These are phyloP conservation scores for Sciaenops ocellatus DNA, from an alignment of 2,797 vertebrate species.

Conservation along the genomic window DNA sequence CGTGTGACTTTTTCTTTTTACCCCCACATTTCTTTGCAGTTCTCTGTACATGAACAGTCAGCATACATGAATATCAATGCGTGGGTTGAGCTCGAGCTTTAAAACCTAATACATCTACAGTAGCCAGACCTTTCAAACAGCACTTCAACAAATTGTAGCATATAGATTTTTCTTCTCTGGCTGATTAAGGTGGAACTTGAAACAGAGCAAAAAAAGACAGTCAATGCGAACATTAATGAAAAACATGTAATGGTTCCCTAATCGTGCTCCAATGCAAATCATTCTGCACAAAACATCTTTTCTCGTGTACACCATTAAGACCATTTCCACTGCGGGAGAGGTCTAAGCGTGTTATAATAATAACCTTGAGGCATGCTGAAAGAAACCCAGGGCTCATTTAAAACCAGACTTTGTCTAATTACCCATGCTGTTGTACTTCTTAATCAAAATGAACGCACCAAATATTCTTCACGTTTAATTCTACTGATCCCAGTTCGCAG, in stretches of 20 bases:
- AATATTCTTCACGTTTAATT: not conserved
- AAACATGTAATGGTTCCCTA: constrained; percentile 4
- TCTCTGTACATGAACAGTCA: constrained; percentile 30
- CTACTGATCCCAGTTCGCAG: constrained; percentile 15
- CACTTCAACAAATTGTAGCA: not conserved
- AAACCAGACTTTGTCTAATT: not conserved
- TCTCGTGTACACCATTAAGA: not conserved
- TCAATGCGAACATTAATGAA: constrained; percentile 9
- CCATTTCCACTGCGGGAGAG: not conserved
- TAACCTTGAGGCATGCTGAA: constrained; percentile 1
- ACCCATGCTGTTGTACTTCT: constrained; percentile 1
- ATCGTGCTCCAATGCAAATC: constrained; percentile 8
- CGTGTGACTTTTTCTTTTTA: not conserved
- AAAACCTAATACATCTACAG: constrained; percentile 23
- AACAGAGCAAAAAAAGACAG: not conserved
- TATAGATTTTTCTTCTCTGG: constrained; percentile 28
- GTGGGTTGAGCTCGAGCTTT: constrained; percentile 36
- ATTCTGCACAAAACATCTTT: not conserved
- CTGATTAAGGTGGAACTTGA: constrained; percentile 27
- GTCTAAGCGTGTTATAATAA: not conserved
- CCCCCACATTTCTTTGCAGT: constrained; percentile 11
- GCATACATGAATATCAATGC: constrained; percentile 40
- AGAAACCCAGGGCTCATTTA: constrained; percentile 4
- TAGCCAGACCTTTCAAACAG: constrained; percentile 28
- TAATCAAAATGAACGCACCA: constrained; percentile 26